phyloP scores from a whole-genome alignment of 2,113 vertebrate species.

The Sminthopsis crassicaudata region DNA sequence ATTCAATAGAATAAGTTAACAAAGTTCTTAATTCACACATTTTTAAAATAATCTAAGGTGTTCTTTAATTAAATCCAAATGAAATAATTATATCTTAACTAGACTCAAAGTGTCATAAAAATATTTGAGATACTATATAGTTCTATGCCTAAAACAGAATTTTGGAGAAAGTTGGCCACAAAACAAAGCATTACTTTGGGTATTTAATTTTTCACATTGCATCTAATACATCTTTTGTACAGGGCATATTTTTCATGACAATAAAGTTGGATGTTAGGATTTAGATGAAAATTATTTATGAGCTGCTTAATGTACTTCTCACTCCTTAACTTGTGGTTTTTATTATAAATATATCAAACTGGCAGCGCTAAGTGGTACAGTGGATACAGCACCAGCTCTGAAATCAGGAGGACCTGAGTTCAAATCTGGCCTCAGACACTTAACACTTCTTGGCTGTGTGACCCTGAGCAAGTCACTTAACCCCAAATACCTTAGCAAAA shows the following conservation, averaged over 20 bases:
- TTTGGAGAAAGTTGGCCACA: slow-evolving; percentile 36
- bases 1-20: slow-evolving; percentile 42
- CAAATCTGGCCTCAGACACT: no score
- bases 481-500: no score
- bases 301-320: slow-evolving; percentile 28
- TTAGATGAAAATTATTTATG: slow-evolving; percentile 1
- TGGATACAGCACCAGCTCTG: no score
- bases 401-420: no score
- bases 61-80: slow-evolving; percentile 32
- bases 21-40: slow-evolving; percentile 38
- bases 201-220: slow-evolving; percentile 2
- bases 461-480: no score
- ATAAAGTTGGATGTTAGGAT: slow-evolving; percentile 42
- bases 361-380: no score
- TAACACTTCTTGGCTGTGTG: no score
- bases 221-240: background rate
- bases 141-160: slow-evolving; percentile 17
- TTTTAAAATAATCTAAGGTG: slow-evolving; percentile 37
- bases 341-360: background rate
- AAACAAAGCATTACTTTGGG: background rate
- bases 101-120: slow-evolving; percentile 37
- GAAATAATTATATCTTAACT: background rate
- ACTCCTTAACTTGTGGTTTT: slow-evolving; percentile 34
- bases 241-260: slow-evolving; percentile 7
- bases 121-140: slow-evolving; percentile 6